A percentile compares a stretch with the other conserved stretches of the same genome.
Evolutionary conservation across 2,113 vertebrate genomes (phyloP).

Genomic region (Lamprotornis superbus): DNA sequence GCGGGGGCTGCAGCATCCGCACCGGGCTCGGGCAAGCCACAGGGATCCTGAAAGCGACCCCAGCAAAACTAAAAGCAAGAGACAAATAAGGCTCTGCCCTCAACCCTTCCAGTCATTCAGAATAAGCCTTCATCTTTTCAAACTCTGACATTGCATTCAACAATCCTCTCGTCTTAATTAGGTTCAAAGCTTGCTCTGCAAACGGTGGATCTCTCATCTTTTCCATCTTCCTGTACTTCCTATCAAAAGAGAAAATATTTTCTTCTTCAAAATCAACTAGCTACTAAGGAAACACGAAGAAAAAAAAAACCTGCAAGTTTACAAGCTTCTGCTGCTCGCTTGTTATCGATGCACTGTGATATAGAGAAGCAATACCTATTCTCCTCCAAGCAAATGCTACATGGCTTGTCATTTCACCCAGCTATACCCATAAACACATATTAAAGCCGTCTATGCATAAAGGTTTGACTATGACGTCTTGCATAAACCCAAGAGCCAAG

Average conservation of each 20-base stretch:
- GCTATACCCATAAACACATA: not conserved
- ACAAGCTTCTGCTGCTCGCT: not conserved
- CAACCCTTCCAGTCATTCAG: not conserved
- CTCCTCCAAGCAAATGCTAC: not conserved
- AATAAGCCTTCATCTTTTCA: not conserved
- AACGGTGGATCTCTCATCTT: conserved; percentile 27
- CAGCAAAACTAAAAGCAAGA: not conserved
- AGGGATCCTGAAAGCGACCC: not conserved
- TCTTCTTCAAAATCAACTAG: conserved; percentile 49
- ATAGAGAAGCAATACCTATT: not conserved
- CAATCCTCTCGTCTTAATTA: conserved; percentile 31
- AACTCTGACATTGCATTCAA: conserved; percentile 30
- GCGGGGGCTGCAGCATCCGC: not conserved
- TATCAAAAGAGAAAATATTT: conserved; percentile 56
- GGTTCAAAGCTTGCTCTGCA: conserved; percentile 37
- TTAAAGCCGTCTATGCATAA: not conserved
- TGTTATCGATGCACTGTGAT: not conserved
- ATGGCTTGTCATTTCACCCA: not conserved
- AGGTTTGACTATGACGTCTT: not conserved
- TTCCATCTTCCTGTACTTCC: conserved; percentile 58
- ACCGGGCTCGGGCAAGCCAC: not conserved
- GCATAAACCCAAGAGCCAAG: not conserved
- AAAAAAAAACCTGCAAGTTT: not conserved
- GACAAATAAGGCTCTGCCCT: not conserved
- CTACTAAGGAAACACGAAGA: not conserved